These are phyloP conservation scores for silkworm (Bombyx mori) DNA, from an alignment of 1,140 invertebrate species.

Conservation along the genomic window DNA sequence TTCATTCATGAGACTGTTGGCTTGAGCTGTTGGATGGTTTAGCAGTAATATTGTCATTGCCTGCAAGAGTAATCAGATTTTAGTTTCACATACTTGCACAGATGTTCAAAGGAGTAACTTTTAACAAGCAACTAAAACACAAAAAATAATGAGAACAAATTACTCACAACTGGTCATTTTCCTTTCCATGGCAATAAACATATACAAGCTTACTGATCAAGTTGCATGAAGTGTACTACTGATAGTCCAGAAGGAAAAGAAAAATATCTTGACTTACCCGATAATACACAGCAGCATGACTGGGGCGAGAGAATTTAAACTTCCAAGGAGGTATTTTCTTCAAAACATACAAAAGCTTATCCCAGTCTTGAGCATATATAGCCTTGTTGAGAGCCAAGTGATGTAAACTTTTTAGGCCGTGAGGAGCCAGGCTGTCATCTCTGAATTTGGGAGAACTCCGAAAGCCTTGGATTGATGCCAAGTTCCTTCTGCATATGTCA, in stretches of 20 bases:
- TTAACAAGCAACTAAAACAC: too few relatives aligned
- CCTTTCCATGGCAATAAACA: too few relatives aligned
- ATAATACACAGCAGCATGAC: constrained; percentile 32
- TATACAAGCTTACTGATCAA: too few relatives aligned
- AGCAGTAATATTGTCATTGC: constrained; percentile 46
- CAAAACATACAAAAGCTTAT: constrained; percentile 40
- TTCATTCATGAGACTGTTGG: constrained; percentile 31
- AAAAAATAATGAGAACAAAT: too few relatives aligned
- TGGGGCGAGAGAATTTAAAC: constrained; percentile 17
- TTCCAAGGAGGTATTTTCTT: constrained; percentile 43
- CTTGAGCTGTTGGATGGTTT: constrained; percentile 47
- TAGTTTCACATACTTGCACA: too few relatives aligned
- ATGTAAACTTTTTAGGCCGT: constrained; percentile 15
- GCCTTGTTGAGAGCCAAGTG: constrained; percentile 33
- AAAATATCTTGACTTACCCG: constrained; percentile 29
- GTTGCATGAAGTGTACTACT: too few relatives aligned
- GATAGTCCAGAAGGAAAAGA: too few relatives aligned
- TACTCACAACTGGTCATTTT: too few relatives aligned
- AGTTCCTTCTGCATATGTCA: constrained; percentile 27
- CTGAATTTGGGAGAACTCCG: constrained; percentile 3
- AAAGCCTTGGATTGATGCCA: constrained; percentile 24
- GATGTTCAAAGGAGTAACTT: too few relatives aligned
- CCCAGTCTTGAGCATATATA: constrained; percentile 42
- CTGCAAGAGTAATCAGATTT: constrained; percentile 26
- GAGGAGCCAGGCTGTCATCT: neutral